These are phyloP conservation scores for Chrysina gloriosa DNA, from an alignment of 2,888 invertebrate species.

Conservation along the genomic window DNA sequence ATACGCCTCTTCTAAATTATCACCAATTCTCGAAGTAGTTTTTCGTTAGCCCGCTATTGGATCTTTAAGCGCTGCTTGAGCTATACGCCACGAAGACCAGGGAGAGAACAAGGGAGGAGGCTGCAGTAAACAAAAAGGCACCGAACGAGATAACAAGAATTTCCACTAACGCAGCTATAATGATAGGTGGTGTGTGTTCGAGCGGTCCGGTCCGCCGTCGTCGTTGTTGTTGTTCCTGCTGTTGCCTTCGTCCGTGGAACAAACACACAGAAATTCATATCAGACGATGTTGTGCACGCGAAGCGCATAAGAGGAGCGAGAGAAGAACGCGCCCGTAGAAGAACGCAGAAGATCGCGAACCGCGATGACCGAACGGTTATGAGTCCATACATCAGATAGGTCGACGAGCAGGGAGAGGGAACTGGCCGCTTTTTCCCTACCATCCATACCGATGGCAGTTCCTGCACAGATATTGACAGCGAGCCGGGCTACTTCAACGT, in stretches of 20 bases:
- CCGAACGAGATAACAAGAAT: conserved; percentile 20
- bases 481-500: conserved; percentile 54
- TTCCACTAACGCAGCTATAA: conserved; percentile 16
- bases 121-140: neutral
- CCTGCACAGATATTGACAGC: conserved; percentile 57
- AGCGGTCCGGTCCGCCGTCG: neutral
- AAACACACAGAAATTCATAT: conserved; percentile 50
- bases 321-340: conserved; percentile 39
- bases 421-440: neutral
- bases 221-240: neutral
- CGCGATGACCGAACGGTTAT: conserved; percentile 50
- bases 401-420: conserved; percentile 9
- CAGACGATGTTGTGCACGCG: conserved; percentile 49
- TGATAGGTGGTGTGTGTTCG: conserved; percentile 16
- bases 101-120: too few species aligned
- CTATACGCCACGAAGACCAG: too few species aligned
- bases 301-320: conserved; percentile 22
- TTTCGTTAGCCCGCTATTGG: too few species aligned
- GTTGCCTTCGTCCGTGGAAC: conserved; percentile 36
- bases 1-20: too few species aligned
- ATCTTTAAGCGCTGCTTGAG: too few species aligned
- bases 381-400: conserved; percentile 55
- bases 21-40: too few species aligned
- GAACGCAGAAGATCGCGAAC: conserved; percentile 44
- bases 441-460: conserved; percentile 45